Base-by-base conservation (phyloP, 2,797 vertebrate species). In the Pogoniulus pusillus region DNA sequence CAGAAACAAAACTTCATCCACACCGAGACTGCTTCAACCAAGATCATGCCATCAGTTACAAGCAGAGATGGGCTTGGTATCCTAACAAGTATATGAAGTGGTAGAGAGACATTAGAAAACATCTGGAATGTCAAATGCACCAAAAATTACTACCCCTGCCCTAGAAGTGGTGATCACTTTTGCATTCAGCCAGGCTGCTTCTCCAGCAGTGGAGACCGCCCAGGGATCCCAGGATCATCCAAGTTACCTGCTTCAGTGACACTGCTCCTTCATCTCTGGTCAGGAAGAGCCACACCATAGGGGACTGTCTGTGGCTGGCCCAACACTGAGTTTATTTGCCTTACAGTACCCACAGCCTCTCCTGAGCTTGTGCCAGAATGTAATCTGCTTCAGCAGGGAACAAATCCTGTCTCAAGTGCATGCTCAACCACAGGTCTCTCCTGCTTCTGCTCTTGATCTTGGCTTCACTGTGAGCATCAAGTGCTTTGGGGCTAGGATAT, bases 81-180 rank as follows among this genome's bases (percentile, higher is more conserved):
- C 73, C 58, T 57, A 7, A 0, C 0, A n/a, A 35, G 29, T 20
- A 2, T 8, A 29, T 22, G 9, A 62, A 63, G 47, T 8, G 16
- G 11, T 19, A 39, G 26, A 26, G 8, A 0, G 1, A 65, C 1
- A 0, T 24, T 37, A 23, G 4, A 1, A 86, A 70, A 35, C 6
- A 64, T 5, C 30, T 70, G 39, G 13, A 41, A 86, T 30, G 7
- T 41, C 43, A 43, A 32, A 16, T 26, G 47, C 10, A 5, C 26
- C 14, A 72, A 24, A 65, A 59, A 34, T 32, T 22, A 9, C 8
- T 41, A 3, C n/a, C 53, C 81, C 10, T 9, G 11, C 30, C 30
- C 54, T 27, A 2, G 5, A 39, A 35, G 45, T 1, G 4, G 5
- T 76, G 39, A 34, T 16, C 24, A 19, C 19, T 73, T 84, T 4